Evolutionary conservation across 2,888 invertebrate genomes (phyloP), one percentile per base, ranked within the genome.

Genomic region (Cacoxenus indagator): DNA sequence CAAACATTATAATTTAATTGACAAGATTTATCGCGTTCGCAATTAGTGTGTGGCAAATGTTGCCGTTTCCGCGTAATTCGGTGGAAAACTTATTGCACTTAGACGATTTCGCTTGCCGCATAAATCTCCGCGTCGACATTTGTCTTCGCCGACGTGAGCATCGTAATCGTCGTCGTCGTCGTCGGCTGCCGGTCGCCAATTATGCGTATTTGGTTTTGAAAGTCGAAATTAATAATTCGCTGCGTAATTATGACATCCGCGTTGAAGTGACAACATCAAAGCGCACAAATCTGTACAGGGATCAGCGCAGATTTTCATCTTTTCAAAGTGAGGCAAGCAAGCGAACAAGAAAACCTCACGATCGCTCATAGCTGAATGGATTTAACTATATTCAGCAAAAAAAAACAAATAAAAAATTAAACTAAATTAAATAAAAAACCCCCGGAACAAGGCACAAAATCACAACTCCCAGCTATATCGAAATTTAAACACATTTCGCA

Each of bases 1-100:
- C 85, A 80, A 84, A 85, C 83, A 84, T 86, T 86, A 87, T 87
- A 86, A 87, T 87, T 87, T 86, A 87, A 86, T 86, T 87, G 86
- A 85, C 86, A 87, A 87, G 87, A 86, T 86, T 86, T 87, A 86
- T 87, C 81, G 87, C 84, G 77, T 81, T 82, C 81, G 87, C 87
- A 86, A 87, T 86, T 86, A 87, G 84, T 80, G 37, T 37, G 83
- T 81, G 81, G 84, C 80, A 82, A 82, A 78, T 84, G 82, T 76
- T 77, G 77, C 74, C 71, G 73, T 62, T 55, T 57, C 51, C 64
- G 67, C 70, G 81, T 81, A 81, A 81, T 81, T 84, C 81, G 81
- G 81, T 81, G 81, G 77, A 83, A 73, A 74, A 69, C 61, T 62
- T 62, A 54, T 66, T 67, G 64, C 67, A 67, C 83, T 80, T 81